A percentile compares a stretch with the other conserved stretches of the same genome.
These are phyloP conservation scores for Uria aalge DNA, from an alignment of 2,113 vertebrate genomes.

Conservation along the genomic window DNA sequence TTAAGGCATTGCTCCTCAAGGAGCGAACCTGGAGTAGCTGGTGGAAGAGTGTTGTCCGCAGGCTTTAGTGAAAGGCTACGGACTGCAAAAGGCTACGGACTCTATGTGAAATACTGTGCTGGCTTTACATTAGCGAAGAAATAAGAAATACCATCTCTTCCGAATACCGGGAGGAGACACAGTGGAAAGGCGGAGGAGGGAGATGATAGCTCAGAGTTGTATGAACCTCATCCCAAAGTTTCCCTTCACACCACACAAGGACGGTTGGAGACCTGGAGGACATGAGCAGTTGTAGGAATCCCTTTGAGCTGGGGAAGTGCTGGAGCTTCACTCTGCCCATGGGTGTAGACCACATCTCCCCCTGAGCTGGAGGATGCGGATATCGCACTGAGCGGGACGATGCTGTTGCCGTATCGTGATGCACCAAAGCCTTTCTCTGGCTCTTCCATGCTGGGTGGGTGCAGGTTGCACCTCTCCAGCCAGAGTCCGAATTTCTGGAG, in stretches of 20 bases:
- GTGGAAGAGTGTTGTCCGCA: not conserved
- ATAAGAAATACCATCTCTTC: not conserved
- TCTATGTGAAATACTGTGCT: not conserved
- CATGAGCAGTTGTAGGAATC: not conserved
- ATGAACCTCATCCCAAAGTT: not conserved
- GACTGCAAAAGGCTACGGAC: not conserved
- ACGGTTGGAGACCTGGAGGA: not conserved
- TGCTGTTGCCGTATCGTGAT: fast-evolving
- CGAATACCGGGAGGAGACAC: not conserved
- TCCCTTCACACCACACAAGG: not conserved
- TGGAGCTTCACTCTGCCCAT: fast-evolving
- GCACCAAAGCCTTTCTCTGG: not conserved
- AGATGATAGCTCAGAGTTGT: not conserved
- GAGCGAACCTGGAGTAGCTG: not conserved
- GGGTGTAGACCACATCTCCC: not conserved
- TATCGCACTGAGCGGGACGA: fast-evolving
- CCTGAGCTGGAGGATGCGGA: not conserved
- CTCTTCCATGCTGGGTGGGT: not conserved
- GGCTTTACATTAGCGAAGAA: not conserved
- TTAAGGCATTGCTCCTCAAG: not conserved
- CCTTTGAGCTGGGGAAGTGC: not conserved
- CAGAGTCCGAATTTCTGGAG: not conserved
- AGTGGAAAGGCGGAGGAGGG: not conserved
- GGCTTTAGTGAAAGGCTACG: not conserved
- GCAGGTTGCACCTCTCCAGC: not conserved